Evolutionary conservation across 35 echinoderm and acorn worm genomes (phyloP).

Genomic region (Heliocidaris erythrogramma): DNA sequence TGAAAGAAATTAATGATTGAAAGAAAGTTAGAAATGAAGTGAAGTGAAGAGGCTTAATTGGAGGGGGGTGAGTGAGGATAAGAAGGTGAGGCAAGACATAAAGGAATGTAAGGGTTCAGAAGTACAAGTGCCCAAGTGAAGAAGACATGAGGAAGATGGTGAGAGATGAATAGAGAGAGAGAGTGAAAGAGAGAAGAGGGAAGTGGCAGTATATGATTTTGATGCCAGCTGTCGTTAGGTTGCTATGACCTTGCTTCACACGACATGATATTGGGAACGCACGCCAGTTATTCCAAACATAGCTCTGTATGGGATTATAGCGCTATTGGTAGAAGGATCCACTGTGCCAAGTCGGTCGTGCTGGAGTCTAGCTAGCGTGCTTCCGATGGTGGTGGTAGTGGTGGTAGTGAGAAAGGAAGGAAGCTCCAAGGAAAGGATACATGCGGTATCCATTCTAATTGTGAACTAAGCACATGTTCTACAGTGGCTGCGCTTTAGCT

Average conservation of each 20-base stretch:
- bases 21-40: neutral
- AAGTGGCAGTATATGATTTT: conserved; percentile 26
- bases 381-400: neutral
- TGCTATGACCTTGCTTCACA: neutral
- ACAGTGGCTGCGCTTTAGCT: neutral
- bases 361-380: neutral
- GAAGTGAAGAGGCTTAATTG: neutral
- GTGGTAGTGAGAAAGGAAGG: neutral
- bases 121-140: neutral
- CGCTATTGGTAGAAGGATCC: neutral
- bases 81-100: neutral
- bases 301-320: neutral
- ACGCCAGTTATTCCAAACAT: neutral
- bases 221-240: conserved; percentile 20
- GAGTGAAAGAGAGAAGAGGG: neutral
- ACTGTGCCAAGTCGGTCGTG: neutral
- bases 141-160: neutral
- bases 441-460: neutral
- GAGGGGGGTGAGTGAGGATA: neutral
- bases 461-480: neutral
- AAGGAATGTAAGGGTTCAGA: neutral
- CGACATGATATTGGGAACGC: conserved; percentile 20
- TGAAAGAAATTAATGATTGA: neutral
- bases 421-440: neutral
- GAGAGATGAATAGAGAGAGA: neutral